Conservation (phyloP, 2,888 invertebrate genomes). For the Cosmia pyralina region DNA sequence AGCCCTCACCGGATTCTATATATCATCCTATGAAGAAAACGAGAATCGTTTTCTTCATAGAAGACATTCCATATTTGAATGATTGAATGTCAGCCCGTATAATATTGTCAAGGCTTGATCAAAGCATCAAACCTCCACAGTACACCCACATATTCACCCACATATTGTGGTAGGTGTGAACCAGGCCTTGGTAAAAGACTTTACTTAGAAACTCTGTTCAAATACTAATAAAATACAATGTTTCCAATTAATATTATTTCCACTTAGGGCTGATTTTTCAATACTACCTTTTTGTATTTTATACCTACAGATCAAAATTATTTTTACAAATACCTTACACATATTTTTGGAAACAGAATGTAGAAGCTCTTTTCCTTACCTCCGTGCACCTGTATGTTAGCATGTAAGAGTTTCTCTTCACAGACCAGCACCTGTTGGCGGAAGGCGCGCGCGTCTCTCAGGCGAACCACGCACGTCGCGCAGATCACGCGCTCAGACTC, state of each 20-base stretch:
- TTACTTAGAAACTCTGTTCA: neutral
- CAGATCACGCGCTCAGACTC: constrained; percentile 75
- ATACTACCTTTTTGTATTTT: too few relatives aligned
- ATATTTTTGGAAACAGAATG: neutral
- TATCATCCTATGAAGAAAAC: too few relatives aligned
- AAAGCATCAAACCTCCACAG: too few relatives aligned
- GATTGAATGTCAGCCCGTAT: too few relatives aligned
- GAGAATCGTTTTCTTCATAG: too few relatives aligned
- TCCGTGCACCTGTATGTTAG: constrained; percentile 68
- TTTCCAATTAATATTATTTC: neutral
- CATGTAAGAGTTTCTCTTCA: constrained; percentile 74
- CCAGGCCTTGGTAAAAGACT: neutral
- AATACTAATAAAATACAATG: neutral
- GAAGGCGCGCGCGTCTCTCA: constrained; percentile 77
- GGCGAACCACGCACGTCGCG: constrained; percentile 76
- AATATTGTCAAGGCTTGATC: too few relatives aligned
- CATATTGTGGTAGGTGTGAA: neutral
- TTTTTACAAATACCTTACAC: too few relatives aligned
- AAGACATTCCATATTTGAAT: too few relatives aligned
- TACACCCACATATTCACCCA: too few relatives aligned
- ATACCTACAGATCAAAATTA: too few relatives aligned
- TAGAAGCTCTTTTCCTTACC: constrained; percentile 25
- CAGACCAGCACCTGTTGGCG: constrained; percentile 75
- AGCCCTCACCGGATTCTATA: too few relatives aligned
- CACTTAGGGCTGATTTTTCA: too few relatives aligned